Conservation (phyloP, 2,797 vertebrate genomes). For the Acrossocheilus fasciatus region DNA sequence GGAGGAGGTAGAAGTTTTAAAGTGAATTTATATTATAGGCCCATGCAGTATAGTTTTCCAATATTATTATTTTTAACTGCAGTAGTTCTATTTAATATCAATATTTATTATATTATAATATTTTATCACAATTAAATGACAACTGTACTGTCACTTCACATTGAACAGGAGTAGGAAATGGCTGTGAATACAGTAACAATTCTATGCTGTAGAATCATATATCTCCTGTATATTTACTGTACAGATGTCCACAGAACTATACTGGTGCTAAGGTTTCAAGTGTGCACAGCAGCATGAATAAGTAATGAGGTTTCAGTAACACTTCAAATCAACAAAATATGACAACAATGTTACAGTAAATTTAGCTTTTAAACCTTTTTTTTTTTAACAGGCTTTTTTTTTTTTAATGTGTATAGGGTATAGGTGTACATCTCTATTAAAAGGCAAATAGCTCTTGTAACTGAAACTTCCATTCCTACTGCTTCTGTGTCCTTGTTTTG, state of each 20-base stretch:
- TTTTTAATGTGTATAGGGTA: no score
- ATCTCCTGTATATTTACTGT: neutral
- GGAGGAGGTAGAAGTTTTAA: neutral
- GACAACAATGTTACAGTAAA: neutral
- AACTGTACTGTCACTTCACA: neutral
- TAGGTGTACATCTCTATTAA: neutral
- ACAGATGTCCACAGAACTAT: neutral
- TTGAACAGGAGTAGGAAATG: neutral
- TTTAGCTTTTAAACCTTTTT: neutral
- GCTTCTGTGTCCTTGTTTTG: neutral
- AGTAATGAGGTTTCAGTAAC: slow-evolving; percentile 3
- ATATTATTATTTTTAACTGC: neutral
- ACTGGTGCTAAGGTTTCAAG: neutral
- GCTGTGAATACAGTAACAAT: neutral
- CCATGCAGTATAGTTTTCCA: neutral
- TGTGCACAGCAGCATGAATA: neutral
- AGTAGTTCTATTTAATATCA: neutral
- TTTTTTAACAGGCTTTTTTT: neutral
- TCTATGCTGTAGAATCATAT: neutral
- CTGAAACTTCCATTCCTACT: neutral
- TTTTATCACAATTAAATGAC: neutral
- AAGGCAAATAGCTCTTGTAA: neutral
- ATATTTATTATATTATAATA: neutral
- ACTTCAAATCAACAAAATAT: slow-evolving; percentile 8
- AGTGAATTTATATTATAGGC: neutral